Conservation (phyloP, 2,113 vertebrate species). For the Baryphthengus martii region DNA sequence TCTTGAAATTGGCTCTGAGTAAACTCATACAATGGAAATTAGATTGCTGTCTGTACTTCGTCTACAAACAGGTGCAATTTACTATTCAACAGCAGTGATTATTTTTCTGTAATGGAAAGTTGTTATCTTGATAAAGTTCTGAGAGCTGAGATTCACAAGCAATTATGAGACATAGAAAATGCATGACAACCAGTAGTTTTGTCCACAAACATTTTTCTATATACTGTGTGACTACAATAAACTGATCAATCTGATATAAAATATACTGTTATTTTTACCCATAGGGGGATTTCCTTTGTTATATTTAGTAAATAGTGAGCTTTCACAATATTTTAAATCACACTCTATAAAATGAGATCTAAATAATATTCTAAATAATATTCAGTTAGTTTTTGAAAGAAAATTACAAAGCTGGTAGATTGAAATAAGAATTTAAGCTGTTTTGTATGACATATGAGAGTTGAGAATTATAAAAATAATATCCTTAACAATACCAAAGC, state of each 20-base stretch:
- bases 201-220: not conserved
- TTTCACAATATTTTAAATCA: not conserved
- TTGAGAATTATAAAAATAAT: not conserved
- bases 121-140: not conserved
- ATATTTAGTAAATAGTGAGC: not conserved
- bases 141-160: not conserved
- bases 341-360: not conserved
- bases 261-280: not conserved
- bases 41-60: not conserved
- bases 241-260: not conserved
- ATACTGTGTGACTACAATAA: not conserved
- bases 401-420: not conserved
- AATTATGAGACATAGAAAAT: not conserved
- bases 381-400: not conserved
- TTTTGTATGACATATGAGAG: not conserved
- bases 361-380: not conserved
- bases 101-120: not conserved
- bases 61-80: not conserved
- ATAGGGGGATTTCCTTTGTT: not conserved
- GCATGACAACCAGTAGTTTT: not conserved
- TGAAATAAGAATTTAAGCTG: not conserved
- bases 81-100: not conserved
- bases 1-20: not conserved
- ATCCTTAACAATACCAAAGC: not conserved
- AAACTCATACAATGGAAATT: not conserved